Base-by-base conservation (phyloP, 2,888 invertebrate genomes). In the Cerceris ruficornis region DNA sequence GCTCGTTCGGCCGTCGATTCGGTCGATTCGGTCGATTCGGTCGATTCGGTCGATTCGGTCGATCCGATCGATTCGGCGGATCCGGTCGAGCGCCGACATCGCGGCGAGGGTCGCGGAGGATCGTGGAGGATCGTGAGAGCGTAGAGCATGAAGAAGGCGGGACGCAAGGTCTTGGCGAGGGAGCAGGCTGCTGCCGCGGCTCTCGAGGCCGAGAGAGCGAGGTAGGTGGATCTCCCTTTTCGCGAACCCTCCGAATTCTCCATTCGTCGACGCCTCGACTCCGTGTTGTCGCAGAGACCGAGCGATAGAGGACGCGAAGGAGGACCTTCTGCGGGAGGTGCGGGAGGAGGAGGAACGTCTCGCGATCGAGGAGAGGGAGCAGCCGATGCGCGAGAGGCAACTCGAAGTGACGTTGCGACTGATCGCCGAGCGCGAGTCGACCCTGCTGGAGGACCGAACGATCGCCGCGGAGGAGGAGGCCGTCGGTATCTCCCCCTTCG, bases 281-380 rank as follows among this genome's bases (percentile, higher is more conserved):
- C 28, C 9, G 17, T 55, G 17, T 9, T 7, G 15, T 8, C 6
- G 50, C 41, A 8, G 13, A 64, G 7, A 87, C 58, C 86, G 83
- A 7, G 77, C 91, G 75, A 87, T 91, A 39, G 82, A 88, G 69
- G 88, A 90, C 28, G 83, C 91, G 81, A 87, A 88, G 9, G 88
- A 90, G 15, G 89, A 91, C 60, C 90, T 92, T 59, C 87, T 83
- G 6, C 28, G 75, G 67, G 92, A 91, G 49, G 84, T 79, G n/a
- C 70, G 81, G 17, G 87, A 88, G 14, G 72, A 70, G 8, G 86
- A 88, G 62, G 79, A 62, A 7, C 80, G 84, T 50, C 66, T 75
- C 0, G 28, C 64, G 17, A 28, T 84, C 5, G 92, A 91, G 17
- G 81, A 86, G 54, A 77, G 87, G 28, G 87, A 90, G 54, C 82